Percentiles rank a stretch among this genome's conserved stretches.
Conservation (phyloP, 2,888 invertebrate species). For the Seira sanloemensis region DNA sequence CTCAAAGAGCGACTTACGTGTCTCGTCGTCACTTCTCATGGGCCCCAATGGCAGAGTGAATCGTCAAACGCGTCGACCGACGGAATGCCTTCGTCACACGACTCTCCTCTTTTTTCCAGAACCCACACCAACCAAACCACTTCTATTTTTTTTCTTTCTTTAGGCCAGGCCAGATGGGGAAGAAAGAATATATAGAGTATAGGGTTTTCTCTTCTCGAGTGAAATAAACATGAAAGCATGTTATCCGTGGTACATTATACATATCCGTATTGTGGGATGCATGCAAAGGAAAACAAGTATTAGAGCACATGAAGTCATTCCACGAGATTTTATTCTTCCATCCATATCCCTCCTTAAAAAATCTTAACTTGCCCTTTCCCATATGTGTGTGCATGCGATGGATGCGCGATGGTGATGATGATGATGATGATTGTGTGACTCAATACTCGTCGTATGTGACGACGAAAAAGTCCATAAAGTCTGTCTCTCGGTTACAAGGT, state of each 20-base stretch:
- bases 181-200: slow-evolving; percentile 18
- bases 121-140: slow-evolving; percentile 49
- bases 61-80: slow-evolving; percentile 73
- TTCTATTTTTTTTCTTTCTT: slow-evolving; percentile 1
- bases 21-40: slow-evolving; percentile 72
- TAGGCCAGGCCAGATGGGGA: slow-evolving; percentile 52
- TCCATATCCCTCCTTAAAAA: too few relatives aligned
- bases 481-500: too few relatives aligned
- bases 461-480: too few relatives aligned
- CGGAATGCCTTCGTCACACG: slow-evolving; percentile 73
- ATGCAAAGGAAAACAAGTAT: neutral
- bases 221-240: neutral
- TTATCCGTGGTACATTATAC: neutral
- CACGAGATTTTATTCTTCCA: too few relatives aligned
- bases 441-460: too few relatives aligned
- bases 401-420: too few relatives aligned
- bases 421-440: too few relatives aligned
- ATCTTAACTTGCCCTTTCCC: too few relatives aligned
- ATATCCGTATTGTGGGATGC: neutral
- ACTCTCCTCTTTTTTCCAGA: slow-evolving; percentile 66
- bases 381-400: too few relatives aligned
- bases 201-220: neutral
- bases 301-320: neutral
- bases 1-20: slow-evolving; percentile 71
- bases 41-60: slow-evolving; percentile 71